phyloP scores from a whole-genome alignment of 2,113 vertebrate genomes.

The Alligator sinensis region DNA sequence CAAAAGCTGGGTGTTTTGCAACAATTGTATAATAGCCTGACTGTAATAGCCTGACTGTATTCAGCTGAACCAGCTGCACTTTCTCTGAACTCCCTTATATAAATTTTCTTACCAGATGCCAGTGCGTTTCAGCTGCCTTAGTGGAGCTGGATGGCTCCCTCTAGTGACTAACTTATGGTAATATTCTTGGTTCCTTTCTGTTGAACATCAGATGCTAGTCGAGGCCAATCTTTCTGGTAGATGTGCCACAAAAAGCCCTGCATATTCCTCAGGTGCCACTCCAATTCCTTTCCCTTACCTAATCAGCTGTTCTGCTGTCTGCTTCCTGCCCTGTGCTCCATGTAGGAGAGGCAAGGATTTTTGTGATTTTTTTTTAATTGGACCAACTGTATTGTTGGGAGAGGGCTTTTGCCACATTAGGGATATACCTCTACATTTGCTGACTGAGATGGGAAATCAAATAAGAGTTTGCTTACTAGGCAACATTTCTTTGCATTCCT shows the following conservation, averaged over 20 bases:
- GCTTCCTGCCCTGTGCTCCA: too few relatives aligned
- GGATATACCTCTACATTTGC: too few relatives aligned
- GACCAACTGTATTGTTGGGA: too few relatives aligned
- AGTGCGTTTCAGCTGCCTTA: neutral
- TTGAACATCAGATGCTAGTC: neutral
- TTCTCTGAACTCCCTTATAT: neutral
- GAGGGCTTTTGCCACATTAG: too few relatives aligned
- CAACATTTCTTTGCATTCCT: neutral
- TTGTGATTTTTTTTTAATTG: too few relatives aligned
- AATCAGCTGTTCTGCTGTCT: too few relatives aligned
- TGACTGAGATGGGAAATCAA: neutral
- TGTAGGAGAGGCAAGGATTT: too few relatives aligned
- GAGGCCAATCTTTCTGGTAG: too few relatives aligned
- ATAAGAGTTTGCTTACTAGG: neutral
- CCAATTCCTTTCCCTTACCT: too few relatives aligned
- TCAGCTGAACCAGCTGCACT: neutral
- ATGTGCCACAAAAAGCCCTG: too few relatives aligned
- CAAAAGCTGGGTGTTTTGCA: neutral
- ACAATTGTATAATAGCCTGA: neutral
- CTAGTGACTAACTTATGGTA: neutral
- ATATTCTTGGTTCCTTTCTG: neutral
- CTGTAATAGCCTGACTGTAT: neutral
- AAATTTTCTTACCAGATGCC: neutral
- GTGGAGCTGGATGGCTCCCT: constrained; percentile 29
- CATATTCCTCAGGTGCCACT: too few relatives aligned